Evolutionary conservation across 1,140 invertebrate species (phyloP).

Genomic region (Sarcophaga peregrina): DNA sequence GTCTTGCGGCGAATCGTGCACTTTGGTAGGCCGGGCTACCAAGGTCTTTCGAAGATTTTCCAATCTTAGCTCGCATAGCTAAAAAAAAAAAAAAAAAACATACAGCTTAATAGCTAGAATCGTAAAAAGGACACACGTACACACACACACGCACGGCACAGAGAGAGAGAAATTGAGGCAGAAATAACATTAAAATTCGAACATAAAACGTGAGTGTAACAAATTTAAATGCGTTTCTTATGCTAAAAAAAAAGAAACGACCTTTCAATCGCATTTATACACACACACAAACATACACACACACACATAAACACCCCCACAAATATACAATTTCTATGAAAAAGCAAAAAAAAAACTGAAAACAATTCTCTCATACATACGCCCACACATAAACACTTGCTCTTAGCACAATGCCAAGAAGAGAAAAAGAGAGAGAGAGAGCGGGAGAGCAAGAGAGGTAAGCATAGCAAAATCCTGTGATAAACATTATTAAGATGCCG

Average conservation of each 20-base stretch:
- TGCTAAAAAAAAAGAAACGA: constrained; percentile 24
- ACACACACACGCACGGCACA: too few species aligned
- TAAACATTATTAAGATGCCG: too few species aligned
- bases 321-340: background rate
- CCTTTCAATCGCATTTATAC: constrained; percentile 24
- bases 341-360: background rate
- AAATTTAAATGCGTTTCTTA: constrained; percentile 41
- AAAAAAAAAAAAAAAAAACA: too few species aligned
- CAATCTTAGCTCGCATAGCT: too few species aligned
- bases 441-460: background rate
- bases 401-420: background rate
- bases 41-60: too few species aligned
- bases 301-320: too few species aligned
- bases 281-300: background rate
- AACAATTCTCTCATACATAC: background rate
- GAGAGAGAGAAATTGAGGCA: background rate
- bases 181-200: constrained; percentile 24
- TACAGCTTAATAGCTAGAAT: too few species aligned
- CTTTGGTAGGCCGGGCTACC: too few species aligned
- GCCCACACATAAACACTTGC: background rate
- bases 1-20: too few species aligned
- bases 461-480: background rate
- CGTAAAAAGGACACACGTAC: too few species aligned
- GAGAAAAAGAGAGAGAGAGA: background rate
- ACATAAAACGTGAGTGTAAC: constrained; percentile 42